Evolutionary conservation across 2,113 vertebrate species (phyloP).

Genomic region (Nycticebus coucang): DNA sequence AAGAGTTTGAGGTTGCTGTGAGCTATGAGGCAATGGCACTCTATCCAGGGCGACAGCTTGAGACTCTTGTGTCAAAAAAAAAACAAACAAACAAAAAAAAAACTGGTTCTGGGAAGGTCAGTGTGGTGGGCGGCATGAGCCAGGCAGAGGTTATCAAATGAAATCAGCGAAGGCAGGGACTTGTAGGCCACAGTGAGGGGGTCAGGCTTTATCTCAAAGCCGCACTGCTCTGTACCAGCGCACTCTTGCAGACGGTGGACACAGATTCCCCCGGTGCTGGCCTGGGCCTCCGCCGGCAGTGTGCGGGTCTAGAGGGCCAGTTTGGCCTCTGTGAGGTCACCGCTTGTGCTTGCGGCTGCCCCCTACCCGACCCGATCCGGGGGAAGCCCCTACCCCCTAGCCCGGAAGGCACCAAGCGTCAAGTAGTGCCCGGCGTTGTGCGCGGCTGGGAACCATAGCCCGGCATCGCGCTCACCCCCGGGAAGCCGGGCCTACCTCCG

Average conservation of each 20-base stretch:
- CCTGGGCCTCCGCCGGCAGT: neutral
- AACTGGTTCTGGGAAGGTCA: neutral
- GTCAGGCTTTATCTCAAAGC: neutral
- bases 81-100: too few species aligned
- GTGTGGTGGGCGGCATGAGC: neutral
- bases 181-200: neutral
- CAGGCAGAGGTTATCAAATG: neutral
- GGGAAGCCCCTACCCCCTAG: rapidly evolving
- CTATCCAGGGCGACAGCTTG: too few species aligned
- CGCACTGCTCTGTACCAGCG: neutral
- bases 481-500: neutral
- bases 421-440: neutral
- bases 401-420: neutral
- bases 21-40: too few species aligned
- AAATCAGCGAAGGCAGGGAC: neutral
- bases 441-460: too few species aligned
- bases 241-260: neutral
- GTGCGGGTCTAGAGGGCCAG: neutral
- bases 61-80: too few species aligned
- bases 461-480: neutral
- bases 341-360: neutral
- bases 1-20: too few species aligned
- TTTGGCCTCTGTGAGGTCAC: neutral
- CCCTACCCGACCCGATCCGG: rapidly evolving
- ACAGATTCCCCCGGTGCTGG: neutral